Base-by-base conservation (phyloP, 2,113 vertebrate species). In the Noturus placidus region DNA sequence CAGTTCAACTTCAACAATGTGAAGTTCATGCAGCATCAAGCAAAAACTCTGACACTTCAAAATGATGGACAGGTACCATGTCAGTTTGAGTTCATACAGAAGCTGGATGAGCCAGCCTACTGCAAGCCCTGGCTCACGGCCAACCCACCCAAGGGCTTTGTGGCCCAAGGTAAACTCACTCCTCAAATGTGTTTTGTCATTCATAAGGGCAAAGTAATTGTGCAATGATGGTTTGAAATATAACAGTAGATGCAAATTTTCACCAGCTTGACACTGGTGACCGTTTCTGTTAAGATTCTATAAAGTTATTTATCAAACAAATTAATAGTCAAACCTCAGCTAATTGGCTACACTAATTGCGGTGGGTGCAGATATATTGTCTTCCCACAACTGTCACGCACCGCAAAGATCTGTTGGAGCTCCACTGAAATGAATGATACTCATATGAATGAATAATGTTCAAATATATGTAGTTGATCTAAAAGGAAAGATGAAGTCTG, bases 1-100 rank as follows among this genome's bases (percentile, higher is more conserved):
- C 88, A 99, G 98, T 98, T 99, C 92, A 91, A 93, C 88, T 99
- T 99, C 88, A 89, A 95, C 90, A 93, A 98, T 14, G 97, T 99
- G 86, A 99, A 97, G 94, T 99, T 95, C 93, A 99, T 97, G 98
- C 96, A 99, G 89, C 95, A 98, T 83, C 97, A 96, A 83, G 93
- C 95, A 0, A 89, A 96, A 86, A 96, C 93, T 17, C 91, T 99
- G 57, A 97, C 92, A 25, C 94, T 99, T 88, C 88, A 89, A 72
- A 99, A 99, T 22, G 96, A 96, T 19, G 97, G 98, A 15, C 97
- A 96, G 92, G 97, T 99, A 65, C 97, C 97, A 0, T 99, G 98
- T 91, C 97, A 97, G 90, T 99, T 98, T 11, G 97, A 99, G 89
- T 99, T 99, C 86, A 98, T 99, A 91, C 96, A 84, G 92, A 99